Evolutionary conservation across 2,888 invertebrate genomes (phyloP), one percentile per base, ranked within the genome.

Genomic region (Pimpla rufipes): DNA sequence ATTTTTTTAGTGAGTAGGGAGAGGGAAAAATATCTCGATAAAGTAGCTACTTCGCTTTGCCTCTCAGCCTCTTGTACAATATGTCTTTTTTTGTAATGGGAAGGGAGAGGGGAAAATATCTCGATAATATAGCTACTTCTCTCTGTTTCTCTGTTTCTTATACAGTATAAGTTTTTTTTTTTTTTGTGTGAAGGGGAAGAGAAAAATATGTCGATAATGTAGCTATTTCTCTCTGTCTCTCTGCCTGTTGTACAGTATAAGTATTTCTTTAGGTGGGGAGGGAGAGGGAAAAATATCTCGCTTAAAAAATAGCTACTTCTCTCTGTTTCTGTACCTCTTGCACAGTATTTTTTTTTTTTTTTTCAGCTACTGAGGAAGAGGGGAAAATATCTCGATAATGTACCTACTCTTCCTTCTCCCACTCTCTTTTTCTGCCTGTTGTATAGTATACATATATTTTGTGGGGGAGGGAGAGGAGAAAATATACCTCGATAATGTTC

Each of bases 401-500:
- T 74, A 78, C 68, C 64, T 50, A 66, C 42, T 66, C n/a, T 40
- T 75, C n/a, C n/a, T n/a, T n/a, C n/a, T n/a, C n/a, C n/a, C n/a
- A n/a, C 11, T 29, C 2, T 29, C 5, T 47, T 7, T 5, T 16
- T 35, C 37, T 52, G 40, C 50, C 1, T 66, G 2, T 18, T 16
- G 37, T 50, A 23, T 29, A 37, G 40, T 76, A 67, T 57, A 64
- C n/a, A n/a, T n/a, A n/a, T n/a, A n/a, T n/a, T n/a, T n/a, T n/a
- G 23, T 5, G 11, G 8, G 10, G 11, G 40, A 42, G 73, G 67
- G 67, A 37, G 55, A 77, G 42, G 50, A 62, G 59, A n/a, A n/a
- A n/a, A n/a, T n/a, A 82, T 78, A 66, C 50, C 50, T 40, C 77
- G 77, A 81, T 81, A 77, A 82, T 82, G 78, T 73, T 73, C 67